A percentile compares a stretch with the other conserved stretches of the same genome.
Conservation (phyloP, 2,113 vertebrate species). For the Cynoglossus semilaevis region DNA sequence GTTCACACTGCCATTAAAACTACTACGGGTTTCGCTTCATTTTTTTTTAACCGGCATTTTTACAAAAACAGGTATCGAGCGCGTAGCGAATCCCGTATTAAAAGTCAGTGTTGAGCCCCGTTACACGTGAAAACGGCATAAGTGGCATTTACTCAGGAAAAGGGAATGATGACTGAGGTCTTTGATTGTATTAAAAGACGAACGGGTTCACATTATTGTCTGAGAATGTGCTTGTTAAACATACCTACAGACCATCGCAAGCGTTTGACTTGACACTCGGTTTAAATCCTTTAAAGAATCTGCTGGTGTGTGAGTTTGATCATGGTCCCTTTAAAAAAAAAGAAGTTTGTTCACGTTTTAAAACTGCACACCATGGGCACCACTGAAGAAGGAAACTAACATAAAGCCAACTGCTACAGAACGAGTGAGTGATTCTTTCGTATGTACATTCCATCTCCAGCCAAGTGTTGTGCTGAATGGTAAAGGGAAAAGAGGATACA, state of each 20-base stretch:
- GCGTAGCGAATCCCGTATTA: no score
- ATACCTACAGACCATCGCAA: conserved; percentile 44
- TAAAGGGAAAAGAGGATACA: conserved; percentile 60
- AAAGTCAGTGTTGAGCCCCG: no score
- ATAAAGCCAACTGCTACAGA: conserved; percentile 30
- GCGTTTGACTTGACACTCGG: conserved; percentile 53
- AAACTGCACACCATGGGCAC: conserved; percentile 60
- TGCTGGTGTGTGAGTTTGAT: conserved; percentile 56
- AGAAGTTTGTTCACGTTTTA: conserved; percentile 67
- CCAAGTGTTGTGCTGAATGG: conserved; percentile 49
- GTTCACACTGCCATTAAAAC: no score
- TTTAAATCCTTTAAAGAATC: conserved; percentile 27
- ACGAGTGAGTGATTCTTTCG: conserved; percentile 45
- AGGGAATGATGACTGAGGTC: conserved; percentile 71
- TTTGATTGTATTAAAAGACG: conserved; percentile 52
- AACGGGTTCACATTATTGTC: conserved; percentile 51
- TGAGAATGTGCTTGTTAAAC: conserved; percentile 45
- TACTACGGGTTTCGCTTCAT: no score
- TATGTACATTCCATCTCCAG: conserved; percentile 67
- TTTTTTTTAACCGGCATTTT: no score
- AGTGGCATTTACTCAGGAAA: conserved; percentile 73
- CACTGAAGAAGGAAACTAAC: conserved; percentile 31
- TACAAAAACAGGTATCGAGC: no score
- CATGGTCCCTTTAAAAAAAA: conserved; percentile 78
- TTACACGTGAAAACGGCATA: no score